Conservation (phyloP, 2,113 vertebrate species). For the Zapus hudsonius region DNA sequence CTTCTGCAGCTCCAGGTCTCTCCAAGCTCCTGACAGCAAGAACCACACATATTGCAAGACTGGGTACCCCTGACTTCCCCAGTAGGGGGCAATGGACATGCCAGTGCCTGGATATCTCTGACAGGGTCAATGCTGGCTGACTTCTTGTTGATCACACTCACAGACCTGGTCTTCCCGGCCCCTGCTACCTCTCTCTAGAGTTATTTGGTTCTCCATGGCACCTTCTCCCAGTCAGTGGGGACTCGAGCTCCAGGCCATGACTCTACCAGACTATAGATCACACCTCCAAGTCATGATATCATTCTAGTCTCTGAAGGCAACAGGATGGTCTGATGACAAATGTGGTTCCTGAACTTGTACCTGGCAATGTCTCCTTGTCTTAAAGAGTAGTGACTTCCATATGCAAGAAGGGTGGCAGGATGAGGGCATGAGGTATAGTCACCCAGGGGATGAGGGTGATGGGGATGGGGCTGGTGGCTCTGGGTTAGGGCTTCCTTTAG, state of each 20-base stretch:
- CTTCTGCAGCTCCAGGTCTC: neutral
- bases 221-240: neutral
- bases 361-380: neutral
- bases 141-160: accelerated
- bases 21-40: neutral
- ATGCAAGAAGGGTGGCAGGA: neutral
- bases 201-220: accelerated
- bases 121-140: neutral
- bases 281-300: neutral
- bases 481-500: neutral
- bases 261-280: neutral
- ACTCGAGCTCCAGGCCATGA: neutral
- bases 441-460: neutral
- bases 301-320: neutral
- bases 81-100: too few relatives aligned
- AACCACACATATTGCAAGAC: neutral
- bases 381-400: neutral
- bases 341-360: neutral
- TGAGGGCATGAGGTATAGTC: neutral
- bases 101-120: neutral
- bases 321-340: neutral
- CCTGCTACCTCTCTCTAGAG: neutral
- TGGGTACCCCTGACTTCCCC: neutral
- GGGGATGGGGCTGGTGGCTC: too few relatives aligned
- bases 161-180: too few relatives aligned